These are phyloP conservation scores for Thunnus thynnus DNA, from an alignment of 2,113 vertebrate genomes.

Conservation along the genomic window DNA sequence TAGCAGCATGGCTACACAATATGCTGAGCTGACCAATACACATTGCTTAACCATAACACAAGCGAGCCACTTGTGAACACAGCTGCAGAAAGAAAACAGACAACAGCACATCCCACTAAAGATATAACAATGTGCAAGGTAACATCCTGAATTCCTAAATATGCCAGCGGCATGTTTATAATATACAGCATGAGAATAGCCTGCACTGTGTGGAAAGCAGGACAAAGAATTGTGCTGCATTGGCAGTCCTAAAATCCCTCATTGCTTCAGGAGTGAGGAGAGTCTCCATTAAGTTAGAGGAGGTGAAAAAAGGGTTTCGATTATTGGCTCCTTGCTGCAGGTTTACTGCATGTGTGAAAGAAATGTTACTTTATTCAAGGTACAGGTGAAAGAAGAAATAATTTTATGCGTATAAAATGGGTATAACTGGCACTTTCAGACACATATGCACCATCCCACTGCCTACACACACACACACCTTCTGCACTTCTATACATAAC, in stretches of 20 bases:
- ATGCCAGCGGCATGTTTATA: conserved; percentile 50
- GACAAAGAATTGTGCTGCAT: conserved; percentile 74
- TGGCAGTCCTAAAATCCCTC: conserved; percentile 56
- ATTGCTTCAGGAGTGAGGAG: conserved; percentile 45
- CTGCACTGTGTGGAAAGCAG: conserved; percentile 49
- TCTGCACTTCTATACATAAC: too few species aligned
- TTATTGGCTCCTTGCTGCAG: conserved; percentile 49
- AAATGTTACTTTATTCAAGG: conserved; percentile 44
- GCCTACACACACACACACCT: background rate
- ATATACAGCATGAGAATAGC: conserved; percentile 63
- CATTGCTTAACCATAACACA: conserved; percentile 4
- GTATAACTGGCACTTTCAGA: conserved; percentile 21
- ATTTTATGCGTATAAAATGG: conserved; percentile 4
- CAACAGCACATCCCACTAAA: conserved; percentile 33
- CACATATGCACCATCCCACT: background rate
- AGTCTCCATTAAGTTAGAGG: conserved; percentile 32
- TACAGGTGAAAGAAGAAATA: conserved; percentile 30
- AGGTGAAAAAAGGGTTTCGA: conserved; percentile 42
- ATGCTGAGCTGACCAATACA: conserved; percentile 40
- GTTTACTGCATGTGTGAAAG: conserved; percentile 41
- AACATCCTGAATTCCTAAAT: conserved; percentile 47
- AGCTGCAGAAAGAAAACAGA: conserved; percentile 27
- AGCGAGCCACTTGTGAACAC: background rate
- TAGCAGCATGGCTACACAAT: background rate
- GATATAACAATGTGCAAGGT: conserved; percentile 49